Evolutionary conservation across 1,140 invertebrate genomes (phyloP).

Genomic region (Heliconius himera): DNA sequence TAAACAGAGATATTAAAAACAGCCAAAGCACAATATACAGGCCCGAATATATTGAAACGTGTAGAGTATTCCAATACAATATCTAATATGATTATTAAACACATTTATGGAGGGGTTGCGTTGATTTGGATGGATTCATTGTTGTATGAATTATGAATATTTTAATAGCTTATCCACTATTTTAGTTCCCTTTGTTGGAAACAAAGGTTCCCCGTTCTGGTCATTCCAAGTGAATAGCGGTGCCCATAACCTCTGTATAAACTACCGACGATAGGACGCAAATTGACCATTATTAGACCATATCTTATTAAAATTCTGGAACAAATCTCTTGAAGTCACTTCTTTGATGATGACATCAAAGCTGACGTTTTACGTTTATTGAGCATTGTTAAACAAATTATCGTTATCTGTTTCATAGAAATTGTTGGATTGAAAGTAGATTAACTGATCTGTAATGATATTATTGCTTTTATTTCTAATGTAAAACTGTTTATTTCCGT

Average conservation of each 20-base stretch:
- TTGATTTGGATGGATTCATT: slow-evolving; percentile 58
- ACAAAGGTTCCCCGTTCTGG: slow-evolving; percentile 48
- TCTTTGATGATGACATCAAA: slow-evolving; percentile 19
- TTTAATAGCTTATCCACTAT: slow-evolving; percentile 62
- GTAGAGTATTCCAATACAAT: slow-evolving; percentile 17
- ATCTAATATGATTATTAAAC: slow-evolving; percentile 45
- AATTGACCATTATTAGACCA: slow-evolving; percentile 46
- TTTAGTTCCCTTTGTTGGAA: slow-evolving; percentile 57
- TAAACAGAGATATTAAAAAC: slow-evolving; percentile 6
- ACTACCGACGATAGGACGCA: slow-evolving; percentile 19
- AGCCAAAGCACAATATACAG: background rate
- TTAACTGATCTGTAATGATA: background rate
- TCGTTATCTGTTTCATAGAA: background rate
- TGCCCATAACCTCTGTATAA: slow-evolving; percentile 44
- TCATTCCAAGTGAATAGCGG: slow-evolving; percentile 47
- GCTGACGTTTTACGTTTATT: slow-evolving; percentile 6
- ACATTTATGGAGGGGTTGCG: slow-evolving; percentile 47
- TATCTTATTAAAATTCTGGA: slow-evolving; percentile 23
- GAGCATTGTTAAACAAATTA: slow-evolving; percentile 14
- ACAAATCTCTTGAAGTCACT: background rate
- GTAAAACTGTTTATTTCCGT: background rate
- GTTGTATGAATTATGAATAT: slow-evolving; percentile 68
- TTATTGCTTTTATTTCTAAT: background rate
- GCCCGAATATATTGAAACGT: background rate
- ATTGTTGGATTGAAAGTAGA: slow-evolving; percentile 19